Base-by-base conservation (phyloP, 2,113 vertebrate species). In the Microcebus tavaratra region DNA sequence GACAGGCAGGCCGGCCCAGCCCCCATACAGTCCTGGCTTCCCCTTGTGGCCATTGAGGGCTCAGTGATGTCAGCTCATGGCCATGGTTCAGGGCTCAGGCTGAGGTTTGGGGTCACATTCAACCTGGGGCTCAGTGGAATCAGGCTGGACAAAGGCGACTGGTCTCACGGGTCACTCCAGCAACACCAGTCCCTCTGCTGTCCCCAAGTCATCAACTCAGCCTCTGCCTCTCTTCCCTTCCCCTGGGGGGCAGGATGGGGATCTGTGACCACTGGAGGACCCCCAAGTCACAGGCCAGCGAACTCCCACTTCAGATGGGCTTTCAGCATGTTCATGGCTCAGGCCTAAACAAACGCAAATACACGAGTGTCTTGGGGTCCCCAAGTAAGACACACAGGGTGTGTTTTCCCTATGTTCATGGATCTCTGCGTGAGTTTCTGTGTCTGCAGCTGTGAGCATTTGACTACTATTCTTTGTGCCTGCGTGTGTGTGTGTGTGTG, bases 401-500 rank as follows among this genome's bases (percentile, higher is more conserved):
- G 34, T 14, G 20, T 48, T 57, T 39, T 18, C 42, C 50, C 36
- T 0, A 0, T 29, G 29, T 13, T 23, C 23, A 4, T 55, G 36
- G 17, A 31, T 36, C 29, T 76, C 48, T 31, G 5, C 1, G 1
- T 59, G 68, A 31, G 81, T 53, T 57, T 31, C 8, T 8, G 21
- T 42, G 8, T 45, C 42, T 42, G n/a, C 9, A 17, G 39, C 42
- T 4, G 8, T 73, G 78, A 48, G 78, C 45, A 31, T 42, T 3
- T 15, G 70, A 29, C 23, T 27, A 1, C 0, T 12, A 7, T 1
- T 39, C 45, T 55, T 27, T 6, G 2, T 8, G 42, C 36, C 57
- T 53, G 45, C 0, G 1, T 6, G 55, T 34, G n/a, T 6, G 0
- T 31, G 42, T 17, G 1, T 6, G 55, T 34, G n/a, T 6, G 0